Conservation (phyloP, 2,888 invertebrate species). For the Pammene fasciana region DNA sequence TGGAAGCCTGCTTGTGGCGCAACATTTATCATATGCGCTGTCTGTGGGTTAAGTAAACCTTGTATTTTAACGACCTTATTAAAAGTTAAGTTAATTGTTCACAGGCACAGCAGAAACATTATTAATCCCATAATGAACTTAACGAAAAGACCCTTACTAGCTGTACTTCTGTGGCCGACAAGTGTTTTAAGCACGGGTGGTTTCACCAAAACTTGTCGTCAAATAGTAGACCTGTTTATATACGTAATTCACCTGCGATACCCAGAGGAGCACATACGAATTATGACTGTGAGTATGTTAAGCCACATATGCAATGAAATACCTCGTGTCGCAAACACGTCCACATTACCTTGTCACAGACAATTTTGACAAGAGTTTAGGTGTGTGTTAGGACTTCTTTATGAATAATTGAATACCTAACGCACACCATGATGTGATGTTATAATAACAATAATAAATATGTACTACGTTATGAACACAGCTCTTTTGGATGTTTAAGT, state of each 20-base stretch:
- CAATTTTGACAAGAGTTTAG: no score
- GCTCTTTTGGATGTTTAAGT: no score
- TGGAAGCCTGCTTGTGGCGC: no score
- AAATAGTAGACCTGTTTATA: constrained; percentile 68
- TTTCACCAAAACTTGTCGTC: constrained; percentile 63
- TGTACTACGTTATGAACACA: no score
- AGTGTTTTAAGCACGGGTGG: constrained; percentile 64
- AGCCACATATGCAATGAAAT: no score
- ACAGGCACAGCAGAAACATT: constrained; percentile 65
- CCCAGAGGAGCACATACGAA: constrained; percentile 66
- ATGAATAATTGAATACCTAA: no score
- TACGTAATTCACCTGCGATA: constrained; percentile 68
- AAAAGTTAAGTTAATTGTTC: constrained; percentile 45
- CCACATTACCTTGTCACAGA: no score
- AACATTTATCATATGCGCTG: no score
- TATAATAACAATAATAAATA: no score
- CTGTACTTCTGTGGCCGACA: constrained; percentile 66
- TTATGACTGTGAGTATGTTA: constrained; percentile 63
- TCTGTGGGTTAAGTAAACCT: not conserved
- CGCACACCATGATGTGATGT: no score
- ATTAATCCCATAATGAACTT: constrained; percentile 65
- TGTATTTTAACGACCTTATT: not conserved
- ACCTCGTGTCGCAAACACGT: no score
- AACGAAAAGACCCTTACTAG: constrained; percentile 68
- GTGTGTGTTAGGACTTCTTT: no score